phyloP scores from a whole-genome alignment of 1,140 invertebrate genomes.

The Rhopalosiphum padi region DNA sequence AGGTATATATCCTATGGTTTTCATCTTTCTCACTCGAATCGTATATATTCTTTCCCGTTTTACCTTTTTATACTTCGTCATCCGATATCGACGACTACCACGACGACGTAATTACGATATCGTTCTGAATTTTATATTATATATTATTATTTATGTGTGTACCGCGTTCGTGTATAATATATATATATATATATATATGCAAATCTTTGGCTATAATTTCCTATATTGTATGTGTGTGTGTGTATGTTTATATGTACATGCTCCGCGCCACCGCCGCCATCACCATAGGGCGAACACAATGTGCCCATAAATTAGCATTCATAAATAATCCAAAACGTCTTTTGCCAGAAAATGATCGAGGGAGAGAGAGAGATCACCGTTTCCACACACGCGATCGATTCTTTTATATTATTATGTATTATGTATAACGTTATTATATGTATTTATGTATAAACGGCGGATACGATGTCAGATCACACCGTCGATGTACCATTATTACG shows the following conservation, averaged over 20 bases:
- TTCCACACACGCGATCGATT: constrained; percentile 39
- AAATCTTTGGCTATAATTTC: constrained; percentile 31
- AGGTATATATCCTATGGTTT: not conserved
- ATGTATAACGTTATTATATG: not conserved
- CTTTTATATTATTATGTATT: constrained; percentile 17
- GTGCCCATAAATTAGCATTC: constrained; percentile 34
- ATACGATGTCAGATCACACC: not conserved
- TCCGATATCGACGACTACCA: not conserved
- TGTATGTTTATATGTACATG: not conserved
- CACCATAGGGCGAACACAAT: constrained; percentile 9
- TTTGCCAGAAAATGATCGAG: not conserved
- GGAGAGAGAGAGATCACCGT: constrained; percentile 15
- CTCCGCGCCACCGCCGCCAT: not conserved
- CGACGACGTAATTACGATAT: constrained; percentile 38
- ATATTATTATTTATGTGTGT: constrained; percentile 10
- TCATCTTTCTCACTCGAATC: not conserved
- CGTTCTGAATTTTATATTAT: constrained; percentile 25
- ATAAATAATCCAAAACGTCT: constrained; percentile 51
- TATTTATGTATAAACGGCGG: not conserved
- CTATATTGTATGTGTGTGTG: not conserved
- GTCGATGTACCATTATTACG: not conserved
- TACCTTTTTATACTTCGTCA: not conserved
- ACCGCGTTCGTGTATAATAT: not conserved
- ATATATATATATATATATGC: constrained; percentile 32
- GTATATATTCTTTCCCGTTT: not conserved